Evolutionary conservation across 2,113 vertebrate genomes (phyloP), one percentile per base, ranked within the genome.

Genomic region (Halichoerus grypus): DNA sequence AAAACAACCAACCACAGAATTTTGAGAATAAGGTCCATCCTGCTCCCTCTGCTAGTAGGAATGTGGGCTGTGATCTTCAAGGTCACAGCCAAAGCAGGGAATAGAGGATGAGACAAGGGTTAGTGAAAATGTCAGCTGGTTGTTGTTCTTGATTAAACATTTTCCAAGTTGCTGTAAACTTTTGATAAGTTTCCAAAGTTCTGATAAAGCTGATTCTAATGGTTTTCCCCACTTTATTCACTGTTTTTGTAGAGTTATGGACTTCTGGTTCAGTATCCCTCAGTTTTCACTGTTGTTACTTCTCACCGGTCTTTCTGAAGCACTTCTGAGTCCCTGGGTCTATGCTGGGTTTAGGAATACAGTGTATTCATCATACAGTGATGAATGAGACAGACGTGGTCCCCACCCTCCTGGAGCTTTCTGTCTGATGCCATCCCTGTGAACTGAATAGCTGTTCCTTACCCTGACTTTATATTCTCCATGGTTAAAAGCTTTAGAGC

Each of bases 161-260:
- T 84, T 71, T 72, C 46, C 28, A 51, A 49, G 24, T 83, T 59
- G 26, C 55, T 36, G 1, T 53, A 42, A 79, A 61, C 86, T 87
- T 79, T 57, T 31, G 18, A 24, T 55, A 92, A 84, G n/a, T 93
- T 88, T 91, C 80, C 26, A 67, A 36, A 65, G 6, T 88, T 96
- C 36, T 5, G 24, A 22, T 49, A 71, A 82, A 72, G 15, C 76
- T 87, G 13, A 59, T 53, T 59, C 6, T 67, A 36, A 72, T 14
- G 19, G 21, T 42, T 82, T 90, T 55, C 65, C 4, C 61, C 26
- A 92, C 4, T 67, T 74, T 87, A 13, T 16, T 59, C 33, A 31
- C 33, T 80, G 28, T n/a, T 83, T 93, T 65, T 63, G 1, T 76
- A 22, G 19, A 61, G 46, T 21, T 21, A 39, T 1, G 22, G 69